phyloP scores from a whole-genome alignment of 1,140 invertebrate genomes.

The Neocloeon triangulifer region DNA sequence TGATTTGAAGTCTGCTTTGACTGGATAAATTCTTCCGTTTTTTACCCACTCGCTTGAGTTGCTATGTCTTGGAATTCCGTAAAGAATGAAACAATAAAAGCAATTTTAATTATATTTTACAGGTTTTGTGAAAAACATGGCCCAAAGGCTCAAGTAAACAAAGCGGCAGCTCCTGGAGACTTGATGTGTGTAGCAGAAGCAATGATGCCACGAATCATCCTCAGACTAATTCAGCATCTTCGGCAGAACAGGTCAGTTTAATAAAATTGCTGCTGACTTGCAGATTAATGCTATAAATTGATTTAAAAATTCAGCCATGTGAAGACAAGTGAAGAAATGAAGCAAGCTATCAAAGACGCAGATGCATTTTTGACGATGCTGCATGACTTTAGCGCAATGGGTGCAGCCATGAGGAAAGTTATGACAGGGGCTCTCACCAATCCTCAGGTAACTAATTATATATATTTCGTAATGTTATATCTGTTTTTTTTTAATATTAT shows the following conservation, averaged over 20 bases:
- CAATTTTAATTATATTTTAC: conserved; percentile 13
- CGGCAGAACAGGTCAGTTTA: conserved; percentile 53
- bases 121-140: conserved; percentile 85
- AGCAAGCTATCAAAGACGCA: conserved; percentile 46
- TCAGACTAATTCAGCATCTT: conserved; percentile 73
- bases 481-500: conserved; percentile 6
- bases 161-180: conserved; percentile 52
- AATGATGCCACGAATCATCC: conserved; percentile 79
- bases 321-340: conserved; percentile 10
- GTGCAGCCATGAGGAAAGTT: conserved; percentile 76
- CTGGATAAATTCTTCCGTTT: no score
- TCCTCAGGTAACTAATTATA: conserved; percentile 34
- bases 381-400: conserved; percentile 82
- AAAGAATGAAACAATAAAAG: conserved; percentile 6
- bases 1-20: no score
- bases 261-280: no score
- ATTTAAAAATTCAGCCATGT: background rate
- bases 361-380: conserved; percentile 72
- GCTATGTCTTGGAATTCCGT: no score
- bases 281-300: conserved; percentile 14
- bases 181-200: conserved; percentile 76
- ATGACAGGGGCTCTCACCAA: conserved; percentile 79
- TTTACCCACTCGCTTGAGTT: no score
- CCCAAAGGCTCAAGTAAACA: conserved; percentile 39
- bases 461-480: conserved; percentile 10